A percentile compares a stretch with the other conserved stretches of the same genome.
These are phyloP conservation scores for Drosophila bocki DNA, from an alignment of 1,140 invertebrate species.

Conservation along the genomic window DNA sequence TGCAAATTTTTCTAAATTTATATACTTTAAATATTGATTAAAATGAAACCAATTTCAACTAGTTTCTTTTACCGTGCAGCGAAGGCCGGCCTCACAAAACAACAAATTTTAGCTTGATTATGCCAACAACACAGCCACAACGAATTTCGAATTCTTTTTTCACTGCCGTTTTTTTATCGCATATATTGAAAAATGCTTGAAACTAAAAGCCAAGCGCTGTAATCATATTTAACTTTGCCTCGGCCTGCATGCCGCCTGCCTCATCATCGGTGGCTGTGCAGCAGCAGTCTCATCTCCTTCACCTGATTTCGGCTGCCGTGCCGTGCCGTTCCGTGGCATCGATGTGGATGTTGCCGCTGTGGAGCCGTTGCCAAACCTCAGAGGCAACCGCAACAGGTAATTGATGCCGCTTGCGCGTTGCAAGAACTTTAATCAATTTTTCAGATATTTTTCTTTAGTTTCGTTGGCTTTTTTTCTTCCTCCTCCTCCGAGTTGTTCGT, in stretches of 20 bases:
- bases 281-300: constrained; percentile 33
- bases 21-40: neutral
- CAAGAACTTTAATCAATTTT: constrained; percentile 79
- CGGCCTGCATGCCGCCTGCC: constrained; percentile 17
- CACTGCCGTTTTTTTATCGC: constrained; percentile 35
- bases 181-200: constrained; percentile 68
- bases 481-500: constrained; percentile 13
- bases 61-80: constrained; percentile 7
- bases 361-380: constrained; percentile 53
- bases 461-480: constrained; percentile 19
- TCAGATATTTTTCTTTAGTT: constrained; percentile 60
- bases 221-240: constrained; percentile 72
- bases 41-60: neutral
- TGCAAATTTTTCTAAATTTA: neutral
- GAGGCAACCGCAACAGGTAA: constrained; percentile 69
- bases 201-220: constrained; percentile 74
- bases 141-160: constrained; percentile 25
- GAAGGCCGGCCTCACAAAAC: constrained; percentile 48
- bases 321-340: constrained; percentile 1
- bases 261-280: constrained; percentile 27
- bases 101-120: constrained; percentile 59
- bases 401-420: constrained; percentile 73
- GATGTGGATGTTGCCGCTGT: constrained; percentile 19
- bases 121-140: constrained; percentile 27
- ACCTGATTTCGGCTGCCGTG: constrained; percentile 40